phyloP scores from a whole-genome alignment of 92 coral and sea anemone genomes.

The Pocillopora grandis region DNA sequence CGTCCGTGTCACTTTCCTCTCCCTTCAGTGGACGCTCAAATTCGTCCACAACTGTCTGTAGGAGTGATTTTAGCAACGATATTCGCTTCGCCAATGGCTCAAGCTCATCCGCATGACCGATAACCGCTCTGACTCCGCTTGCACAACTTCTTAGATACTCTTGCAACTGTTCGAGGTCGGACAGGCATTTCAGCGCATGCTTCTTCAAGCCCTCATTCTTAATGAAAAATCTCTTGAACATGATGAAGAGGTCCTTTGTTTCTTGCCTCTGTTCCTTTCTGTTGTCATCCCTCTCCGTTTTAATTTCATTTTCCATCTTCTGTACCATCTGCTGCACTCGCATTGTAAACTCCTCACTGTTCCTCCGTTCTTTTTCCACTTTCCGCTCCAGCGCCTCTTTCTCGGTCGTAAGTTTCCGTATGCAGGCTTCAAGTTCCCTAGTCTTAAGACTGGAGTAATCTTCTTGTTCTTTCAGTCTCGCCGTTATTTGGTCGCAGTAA shows the following conservation, averaged over 20 bases:
- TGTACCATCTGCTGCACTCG: constrained; percentile 34
- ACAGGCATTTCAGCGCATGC: constrained; percentile 31
- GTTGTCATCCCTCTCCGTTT: constrained; percentile 28
- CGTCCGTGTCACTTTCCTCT: constrained; percentile 32
- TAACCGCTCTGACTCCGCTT: constrained; percentile 24
- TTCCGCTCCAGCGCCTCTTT: constrained; percentile 24
- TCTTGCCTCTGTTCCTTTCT: constrained; percentile 21
- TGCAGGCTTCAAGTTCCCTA: constrained; percentile 35
- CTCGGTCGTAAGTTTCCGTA: constrained; percentile 29
- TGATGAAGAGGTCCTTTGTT: constrained; percentile 27
- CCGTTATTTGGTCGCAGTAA: constrained; percentile 23
- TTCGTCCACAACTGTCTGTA: constrained; percentile 39
- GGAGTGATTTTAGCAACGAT: constrained; percentile 21
- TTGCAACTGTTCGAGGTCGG: constrained; percentile 22
- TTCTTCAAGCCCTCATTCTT: constrained; percentile 29
- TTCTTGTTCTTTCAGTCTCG: constrained; percentile 6
- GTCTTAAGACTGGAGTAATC: not conserved
- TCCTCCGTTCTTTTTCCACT: constrained; percentile 13
- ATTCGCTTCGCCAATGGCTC: constrained; percentile 21
- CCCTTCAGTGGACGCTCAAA: constrained; percentile 17
- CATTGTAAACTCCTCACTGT: constrained; percentile 36
- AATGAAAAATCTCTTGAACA: constrained; percentile 32
- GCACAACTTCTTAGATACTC: constrained; percentile 21
- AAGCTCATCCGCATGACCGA: constrained; percentile 17
- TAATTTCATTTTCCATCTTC: constrained; percentile 38